Conservation (phyloP, 2,797 vertebrate genomes). For the Lycodopsis pacificus region DNA sequence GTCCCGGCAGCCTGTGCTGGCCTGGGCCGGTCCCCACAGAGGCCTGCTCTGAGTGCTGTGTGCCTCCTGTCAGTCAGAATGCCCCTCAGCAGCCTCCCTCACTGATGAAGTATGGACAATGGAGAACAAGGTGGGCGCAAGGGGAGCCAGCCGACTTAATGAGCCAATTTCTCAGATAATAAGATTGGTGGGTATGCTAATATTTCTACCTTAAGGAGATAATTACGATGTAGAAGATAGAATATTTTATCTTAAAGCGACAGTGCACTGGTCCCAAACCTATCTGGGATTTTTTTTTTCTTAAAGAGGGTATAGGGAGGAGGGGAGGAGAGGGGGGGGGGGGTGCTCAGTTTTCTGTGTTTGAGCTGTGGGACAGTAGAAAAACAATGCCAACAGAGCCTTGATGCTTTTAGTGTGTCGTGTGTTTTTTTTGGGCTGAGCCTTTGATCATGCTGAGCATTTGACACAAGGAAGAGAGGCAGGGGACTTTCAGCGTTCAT, state of each 20-base stretch:
- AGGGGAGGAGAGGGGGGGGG: neutral
- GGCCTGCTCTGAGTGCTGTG: conserved; percentile 50
- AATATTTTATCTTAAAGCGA: conserved; percentile 89
- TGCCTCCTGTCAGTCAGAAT: conserved; percentile 83
- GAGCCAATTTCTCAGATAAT: conserved; percentile 91
- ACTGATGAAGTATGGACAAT: conserved; percentile 87
- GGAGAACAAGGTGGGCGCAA: conserved; percentile 86
- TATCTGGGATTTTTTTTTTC: conserved; percentile 57
- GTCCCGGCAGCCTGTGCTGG: conserved; percentile 47
- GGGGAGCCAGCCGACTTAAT: conserved; percentile 88
- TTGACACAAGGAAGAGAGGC: conserved; percentile 79
- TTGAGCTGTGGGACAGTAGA: conserved; percentile 74
- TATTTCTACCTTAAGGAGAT: conserved; percentile 93
- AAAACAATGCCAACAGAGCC: conserved; percentile 82
- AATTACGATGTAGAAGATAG: conserved; percentile 90
- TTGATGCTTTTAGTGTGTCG: conserved; percentile 74
- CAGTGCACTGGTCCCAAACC: conserved; percentile 80
- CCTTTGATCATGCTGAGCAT: conserved; percentile 82
- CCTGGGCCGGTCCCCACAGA: conserved; percentile 62
- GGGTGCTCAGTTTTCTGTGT: conserved; percentile 65
- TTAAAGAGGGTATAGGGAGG: conserved; percentile 43
- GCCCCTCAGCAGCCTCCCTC: conserved; percentile 79
- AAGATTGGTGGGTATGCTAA: conserved; percentile 92
- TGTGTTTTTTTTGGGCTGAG: conserved; percentile 74
- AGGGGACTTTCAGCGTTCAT: conserved; percentile 82